Evolutionary conservation across 2,888 invertebrate genomes (phyloP).

Genomic region (Diplolepis rosae): DNA sequence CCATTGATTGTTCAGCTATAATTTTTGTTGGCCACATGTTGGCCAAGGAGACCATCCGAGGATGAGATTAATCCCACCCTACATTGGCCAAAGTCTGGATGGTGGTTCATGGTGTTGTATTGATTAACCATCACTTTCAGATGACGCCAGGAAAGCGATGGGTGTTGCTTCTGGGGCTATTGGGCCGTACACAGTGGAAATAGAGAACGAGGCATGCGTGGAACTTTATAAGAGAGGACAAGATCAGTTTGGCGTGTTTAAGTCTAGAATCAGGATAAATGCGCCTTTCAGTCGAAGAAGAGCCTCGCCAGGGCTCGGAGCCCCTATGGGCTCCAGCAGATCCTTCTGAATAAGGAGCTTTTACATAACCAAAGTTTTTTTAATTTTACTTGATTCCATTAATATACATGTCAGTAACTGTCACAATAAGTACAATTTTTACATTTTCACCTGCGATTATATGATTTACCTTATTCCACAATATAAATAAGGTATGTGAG

Average conservation of each 20-base stretch:
- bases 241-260: conserved; percentile 30
- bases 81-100: conserved; percentile 35
- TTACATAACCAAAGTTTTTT: too few relatives aligned
- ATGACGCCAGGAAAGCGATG: conserved; percentile 61
- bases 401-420: not conserved
- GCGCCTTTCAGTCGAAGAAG: conserved; percentile 50
- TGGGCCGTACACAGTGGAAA: conserved; percentile 53
- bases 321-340: conserved; percentile 44
- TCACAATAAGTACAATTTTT: not conserved
- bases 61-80: not conserved
- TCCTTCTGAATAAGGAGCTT: not conserved
- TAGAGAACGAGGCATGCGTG: conserved; percentile 48
- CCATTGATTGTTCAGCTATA: too few relatives aligned
- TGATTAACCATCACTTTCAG: conserved; percentile 73
- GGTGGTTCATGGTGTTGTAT: conserved; percentile 53
- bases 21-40: not conserved
- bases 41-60: not conserved
- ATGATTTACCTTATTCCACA: not conserved
- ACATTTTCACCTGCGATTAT: not conserved
- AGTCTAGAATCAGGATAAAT: conserved; percentile 37
- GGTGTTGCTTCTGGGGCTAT: conserved; percentile 57
- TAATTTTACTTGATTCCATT: not conserved
- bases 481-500: not conserved
- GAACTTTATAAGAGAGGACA: conserved; percentile 31
- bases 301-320: conserved; percentile 50